Percentiles rank a stretch among this genome's conserved stretches.
Evolutionary conservation across 2,888 invertebrate genomes (phyloP).

Genomic region (Xylophagus ater): DNA sequence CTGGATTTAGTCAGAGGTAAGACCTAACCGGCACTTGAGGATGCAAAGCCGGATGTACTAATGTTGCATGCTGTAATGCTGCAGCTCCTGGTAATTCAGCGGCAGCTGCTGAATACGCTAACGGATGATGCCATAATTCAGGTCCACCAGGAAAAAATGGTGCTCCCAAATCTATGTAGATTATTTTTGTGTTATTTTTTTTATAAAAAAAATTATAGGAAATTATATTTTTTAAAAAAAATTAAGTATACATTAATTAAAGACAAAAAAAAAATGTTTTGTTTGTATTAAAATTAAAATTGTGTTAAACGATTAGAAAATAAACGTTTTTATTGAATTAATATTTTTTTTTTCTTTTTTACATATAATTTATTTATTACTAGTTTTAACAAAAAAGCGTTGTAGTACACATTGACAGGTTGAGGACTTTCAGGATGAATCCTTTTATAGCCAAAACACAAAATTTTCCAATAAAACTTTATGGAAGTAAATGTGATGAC

Average conservation of each 20-base stretch:
- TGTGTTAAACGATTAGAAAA: no score
- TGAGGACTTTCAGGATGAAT: no score
- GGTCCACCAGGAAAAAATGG: conserved; percentile 93
- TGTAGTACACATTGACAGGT: background rate
- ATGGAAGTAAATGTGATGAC: background rate
- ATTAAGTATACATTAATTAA: background rate
- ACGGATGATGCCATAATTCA: conserved; percentile 88
- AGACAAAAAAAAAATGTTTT: no score
- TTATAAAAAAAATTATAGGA: background rate
- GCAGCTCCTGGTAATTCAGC: conserved; percentile 74
- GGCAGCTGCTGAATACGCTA: conserved; percentile 64
- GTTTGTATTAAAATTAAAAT: no score
- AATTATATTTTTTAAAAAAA: background rate
- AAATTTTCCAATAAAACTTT: background rate
- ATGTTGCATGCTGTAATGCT: conserved; percentile 73
- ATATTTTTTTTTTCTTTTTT: background rate
- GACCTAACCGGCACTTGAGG: conserved; percentile 96
- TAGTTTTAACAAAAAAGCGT: background rate
- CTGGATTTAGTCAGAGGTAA: conserved; percentile 91
- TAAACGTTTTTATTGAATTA: no score
- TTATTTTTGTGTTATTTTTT: background rate
- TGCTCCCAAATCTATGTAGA: conserved; percentile 73
- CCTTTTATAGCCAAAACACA: no score
- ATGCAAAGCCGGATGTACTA: conserved; percentile 94
- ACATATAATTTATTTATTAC: background rate